These are phyloP conservation scores for Scortum barcoo DNA, from an alignment of 2,113 vertebrate genomes.

Conservation along the genomic window DNA sequence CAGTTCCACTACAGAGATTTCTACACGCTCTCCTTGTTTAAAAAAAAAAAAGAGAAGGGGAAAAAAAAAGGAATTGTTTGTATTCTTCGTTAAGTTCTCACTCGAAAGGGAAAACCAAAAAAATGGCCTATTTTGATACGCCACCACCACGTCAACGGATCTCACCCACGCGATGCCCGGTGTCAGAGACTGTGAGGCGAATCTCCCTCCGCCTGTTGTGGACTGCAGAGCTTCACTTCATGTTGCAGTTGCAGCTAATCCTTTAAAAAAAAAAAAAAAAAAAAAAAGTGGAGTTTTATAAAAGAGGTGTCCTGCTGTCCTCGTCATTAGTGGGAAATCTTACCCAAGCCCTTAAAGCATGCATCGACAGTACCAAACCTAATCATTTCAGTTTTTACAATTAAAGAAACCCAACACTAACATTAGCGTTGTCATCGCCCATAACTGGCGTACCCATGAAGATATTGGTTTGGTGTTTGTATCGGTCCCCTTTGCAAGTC, in stretches of 20 bases:
- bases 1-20: slow-evolving; percentile 46
- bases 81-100: slow-evolving; percentile 1
- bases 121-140: slow-evolving; percentile 21
- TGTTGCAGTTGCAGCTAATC: slow-evolving; percentile 67
- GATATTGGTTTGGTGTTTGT: slow-evolving; percentile 54
- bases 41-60: no score
- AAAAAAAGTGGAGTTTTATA: slow-evolving; percentile 40
- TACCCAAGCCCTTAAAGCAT: slow-evolving; percentile 32
- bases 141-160: slow-evolving; percentile 12
- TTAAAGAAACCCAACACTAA: slow-evolving; percentile 17
- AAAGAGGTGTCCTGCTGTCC: slow-evolving; percentile 3
- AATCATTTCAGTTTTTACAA: slow-evolving; percentile 1
- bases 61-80: slow-evolving; percentile 44
- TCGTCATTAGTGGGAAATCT: slow-evolving; percentile 15
- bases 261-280: slow-evolving; percentile 3
- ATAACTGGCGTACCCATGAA: background rate
- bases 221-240: slow-evolving; percentile 67
- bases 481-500: slow-evolving; percentile 44
- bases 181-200: slow-evolving; percentile 36
- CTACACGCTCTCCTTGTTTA: slow-evolving; percentile 15
- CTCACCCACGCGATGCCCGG: background rate
- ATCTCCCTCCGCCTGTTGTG: slow-evolving; percentile 34
- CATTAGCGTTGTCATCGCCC: background rate
- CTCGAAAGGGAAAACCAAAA: slow-evolving; percentile 23
- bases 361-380: slow-evolving; percentile 12